Percentiles rank a stretch among this genome's conserved stretches.
phyloP scores from a whole-genome alignment of 2,888 invertebrate species.

The Gonocerus acuteangulatus region DNA sequence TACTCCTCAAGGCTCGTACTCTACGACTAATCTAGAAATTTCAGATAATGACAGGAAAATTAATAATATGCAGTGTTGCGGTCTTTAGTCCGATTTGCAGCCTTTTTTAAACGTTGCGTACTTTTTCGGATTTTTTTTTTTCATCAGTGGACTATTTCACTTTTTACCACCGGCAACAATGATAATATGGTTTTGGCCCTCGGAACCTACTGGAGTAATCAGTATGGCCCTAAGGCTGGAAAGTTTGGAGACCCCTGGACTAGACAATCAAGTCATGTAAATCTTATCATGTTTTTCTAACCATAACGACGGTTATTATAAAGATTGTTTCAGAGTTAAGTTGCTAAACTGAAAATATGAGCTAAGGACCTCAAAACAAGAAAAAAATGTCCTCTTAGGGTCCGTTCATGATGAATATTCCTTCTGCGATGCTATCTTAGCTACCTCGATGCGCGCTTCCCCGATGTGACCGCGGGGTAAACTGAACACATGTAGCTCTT shows the following conservation, averaged over 20 bases:
- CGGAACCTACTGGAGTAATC: not conserved
- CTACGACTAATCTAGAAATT: too few species aligned
- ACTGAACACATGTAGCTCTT: too few species aligned
- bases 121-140: slow-evolving; percentile 3
- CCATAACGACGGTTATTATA: too few species aligned
- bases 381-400: too few species aligned
- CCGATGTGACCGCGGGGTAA: too few species aligned
- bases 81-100: slow-evolving; percentile 3
- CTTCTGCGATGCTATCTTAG: too few species aligned
- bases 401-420: too few species aligned
- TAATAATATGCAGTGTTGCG: slow-evolving; percentile 9
- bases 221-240: not conserved
- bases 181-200: not conserved
- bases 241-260: not conserved
- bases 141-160: not conserved
- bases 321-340: too few species aligned
- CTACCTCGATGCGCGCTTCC: too few species aligned
- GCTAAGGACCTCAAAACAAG: too few species aligned
- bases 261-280: not conserved
- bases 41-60: slow-evolving; percentile 13
- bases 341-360: too few species aligned
- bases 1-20: not conserved
- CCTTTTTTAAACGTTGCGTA: slow-evolving; percentile 6
- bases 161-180: not conserved
- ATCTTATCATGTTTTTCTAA: too few species aligned